Evolutionary conservation across 2,113 vertebrate genomes (phyloP).

Genomic region (Madoqua kirkii): DNA sequence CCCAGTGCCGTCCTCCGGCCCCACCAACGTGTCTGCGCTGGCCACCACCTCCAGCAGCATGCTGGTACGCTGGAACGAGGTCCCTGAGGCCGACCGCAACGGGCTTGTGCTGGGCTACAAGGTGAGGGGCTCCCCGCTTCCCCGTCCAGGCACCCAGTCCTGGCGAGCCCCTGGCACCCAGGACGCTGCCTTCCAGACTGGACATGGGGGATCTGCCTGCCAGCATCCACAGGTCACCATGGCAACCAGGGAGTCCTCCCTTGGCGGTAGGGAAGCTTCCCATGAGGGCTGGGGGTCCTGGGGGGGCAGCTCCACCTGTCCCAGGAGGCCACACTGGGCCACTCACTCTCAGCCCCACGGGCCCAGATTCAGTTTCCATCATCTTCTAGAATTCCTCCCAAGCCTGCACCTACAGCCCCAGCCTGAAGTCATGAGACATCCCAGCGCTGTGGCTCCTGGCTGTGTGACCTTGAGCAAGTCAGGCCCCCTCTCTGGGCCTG

Average conservation of each 20-base stretch:
- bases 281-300: no score
- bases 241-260: not conserved
- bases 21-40: conserved; percentile 90
- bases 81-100: conserved; percentile 91
- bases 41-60: conserved; percentile 95
- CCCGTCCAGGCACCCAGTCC: not conserved
- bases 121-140: conserved; percentile 85
- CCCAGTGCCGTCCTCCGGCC: conserved; percentile 93
- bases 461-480: not conserved
- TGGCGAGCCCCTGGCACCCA: not conserved
- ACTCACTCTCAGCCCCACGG: not conserved
- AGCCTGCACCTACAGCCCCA: not conserved
- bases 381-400: not conserved
- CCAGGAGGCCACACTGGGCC: not conserved
- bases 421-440: not conserved
- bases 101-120: conserved; percentile 97
- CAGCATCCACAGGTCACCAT: rapidly evolving
- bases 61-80: conserved; percentile 90
- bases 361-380: not conserved
- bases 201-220: rapidly evolving
- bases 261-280: no score
- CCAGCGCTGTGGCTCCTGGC: rapidly evolving
- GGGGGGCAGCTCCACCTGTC: not conserved
- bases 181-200: not conserved
- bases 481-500: not conserved